phyloP scores from a whole-genome alignment of 1,140 invertebrate genomes.

The Drosophila sechellia region DNA sequence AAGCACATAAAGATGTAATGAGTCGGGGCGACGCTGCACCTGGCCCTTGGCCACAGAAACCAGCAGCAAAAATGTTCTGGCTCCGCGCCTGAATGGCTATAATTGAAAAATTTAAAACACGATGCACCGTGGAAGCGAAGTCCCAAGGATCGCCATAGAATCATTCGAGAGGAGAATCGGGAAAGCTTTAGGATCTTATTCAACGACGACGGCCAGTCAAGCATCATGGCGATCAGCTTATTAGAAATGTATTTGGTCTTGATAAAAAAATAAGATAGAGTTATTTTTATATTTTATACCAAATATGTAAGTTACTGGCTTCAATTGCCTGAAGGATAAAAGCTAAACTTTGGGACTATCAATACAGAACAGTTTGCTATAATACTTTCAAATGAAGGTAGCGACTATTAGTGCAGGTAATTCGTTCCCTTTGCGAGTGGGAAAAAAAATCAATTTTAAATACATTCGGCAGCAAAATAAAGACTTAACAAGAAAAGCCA shows the following conservation, averaged over 20 bases:
- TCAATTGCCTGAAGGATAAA: too few relatives aligned
- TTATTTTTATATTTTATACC: too few relatives aligned
- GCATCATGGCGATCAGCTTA: too few relatives aligned
- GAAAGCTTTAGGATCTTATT: too few relatives aligned
- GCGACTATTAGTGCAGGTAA: not conserved
- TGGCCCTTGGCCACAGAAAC: constrained; percentile 40
- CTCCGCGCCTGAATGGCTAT: constrained; percentile 66
- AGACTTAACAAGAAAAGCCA: constrained; percentile 8
- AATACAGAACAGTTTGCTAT: too few relatives aligned
- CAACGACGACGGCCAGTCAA: too few relatives aligned
- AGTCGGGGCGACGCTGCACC: constrained; percentile 43
- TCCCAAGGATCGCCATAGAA: not conserved
- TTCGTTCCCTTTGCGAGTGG: not conserved
- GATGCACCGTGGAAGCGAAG: not conserved
- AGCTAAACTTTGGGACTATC: too few relatives aligned
- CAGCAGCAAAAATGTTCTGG: constrained; percentile 9
- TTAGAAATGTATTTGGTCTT: too few relatives aligned
- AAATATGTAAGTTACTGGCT: too few relatives aligned
- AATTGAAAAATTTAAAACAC: constrained; percentile 53
- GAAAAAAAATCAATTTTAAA: not conserved
- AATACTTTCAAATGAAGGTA: too few relatives aligned
- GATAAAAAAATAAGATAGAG: too few relatives aligned
- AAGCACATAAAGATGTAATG: constrained; percentile 79
- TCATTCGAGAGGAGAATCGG: not conserved
- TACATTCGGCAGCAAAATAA: not conserved